Conservation (phyloP, 2,797 vertebrate species). For the Oreochromis grahami region DNA sequence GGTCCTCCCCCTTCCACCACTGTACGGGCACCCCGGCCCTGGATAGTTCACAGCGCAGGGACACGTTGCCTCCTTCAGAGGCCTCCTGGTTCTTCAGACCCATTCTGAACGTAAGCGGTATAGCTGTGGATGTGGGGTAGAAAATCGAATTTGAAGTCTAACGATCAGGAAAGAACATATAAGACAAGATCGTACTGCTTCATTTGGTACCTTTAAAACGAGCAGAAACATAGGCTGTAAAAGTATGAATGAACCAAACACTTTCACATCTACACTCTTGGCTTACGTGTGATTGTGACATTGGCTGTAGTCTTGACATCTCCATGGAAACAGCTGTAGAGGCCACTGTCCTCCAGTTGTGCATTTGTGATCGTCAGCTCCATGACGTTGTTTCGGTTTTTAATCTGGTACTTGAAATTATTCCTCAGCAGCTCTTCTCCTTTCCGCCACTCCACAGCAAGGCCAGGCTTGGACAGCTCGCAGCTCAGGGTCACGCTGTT, state of each 20-base stretch:
- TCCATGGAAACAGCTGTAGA: constrained; percentile 83
- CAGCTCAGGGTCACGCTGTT: constrained; percentile 75
- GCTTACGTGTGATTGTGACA: constrained; percentile 85
- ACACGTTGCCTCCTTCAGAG: constrained; percentile 66
- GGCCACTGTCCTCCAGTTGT: constrained; percentile 82
- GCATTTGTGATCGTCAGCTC: constrained; percentile 82
- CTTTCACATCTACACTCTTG: neutral
- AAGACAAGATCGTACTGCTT: neutral
- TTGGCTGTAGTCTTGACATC: constrained; percentile 81
- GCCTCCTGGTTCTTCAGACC: constrained; percentile 81
- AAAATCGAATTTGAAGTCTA: neutral
- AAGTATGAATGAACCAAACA: neutral
- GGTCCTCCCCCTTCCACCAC: constrained; percentile 81
- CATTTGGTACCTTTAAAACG: neutral
- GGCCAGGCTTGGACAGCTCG: constrained; percentile 78
- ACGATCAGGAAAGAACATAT: neutral
- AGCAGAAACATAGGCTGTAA: neutral
- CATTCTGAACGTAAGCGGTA: constrained; percentile 74
- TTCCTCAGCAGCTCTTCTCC: constrained; percentile 74
- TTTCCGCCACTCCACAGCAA: constrained; percentile 85
- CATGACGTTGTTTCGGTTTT: constrained; percentile 65
- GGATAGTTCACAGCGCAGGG: constrained; percentile 79
- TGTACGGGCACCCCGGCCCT: constrained; percentile 71
- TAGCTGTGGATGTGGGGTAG: constrained; percentile 37
- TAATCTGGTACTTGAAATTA: constrained; percentile 84